phyloP scores from a whole-genome alignment of 2,888 invertebrate species.

The Campoletis raptor region DNA sequence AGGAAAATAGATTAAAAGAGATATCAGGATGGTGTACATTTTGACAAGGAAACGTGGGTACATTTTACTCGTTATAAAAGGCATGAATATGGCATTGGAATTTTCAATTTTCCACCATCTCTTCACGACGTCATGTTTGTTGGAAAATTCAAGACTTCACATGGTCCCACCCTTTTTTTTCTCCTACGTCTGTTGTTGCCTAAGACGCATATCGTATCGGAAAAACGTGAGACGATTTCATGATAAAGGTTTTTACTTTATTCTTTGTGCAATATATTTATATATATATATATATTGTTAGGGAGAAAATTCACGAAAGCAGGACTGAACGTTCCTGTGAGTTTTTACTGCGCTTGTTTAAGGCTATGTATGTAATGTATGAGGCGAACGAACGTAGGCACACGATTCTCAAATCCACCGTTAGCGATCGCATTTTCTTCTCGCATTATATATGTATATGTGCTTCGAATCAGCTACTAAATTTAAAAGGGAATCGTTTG shows the following conservation, averaged over 20 bases:
- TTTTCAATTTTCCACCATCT: slow-evolving; percentile 48
- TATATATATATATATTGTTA: not conserved
- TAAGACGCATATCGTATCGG: slow-evolving; percentile 75
- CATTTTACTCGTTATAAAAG: too few relatives aligned
- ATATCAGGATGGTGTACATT: not conserved
- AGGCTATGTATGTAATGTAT: slow-evolving; percentile 8
- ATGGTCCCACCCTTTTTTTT: slow-evolving; percentile 11
- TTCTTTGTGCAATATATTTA: slow-evolving; percentile 18
- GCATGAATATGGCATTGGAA: slow-evolving; percentile 36
- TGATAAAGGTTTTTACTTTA: slow-evolving; percentile 60
- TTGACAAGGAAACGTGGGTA: slow-evolving; percentile 1
- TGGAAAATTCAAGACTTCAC: slow-evolving; percentile 53
- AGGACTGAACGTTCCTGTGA: slow-evolving; percentile 31
- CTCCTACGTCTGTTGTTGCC: slow-evolving; percentile 61
- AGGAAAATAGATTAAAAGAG: not conserved
- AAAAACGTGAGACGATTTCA: slow-evolving; percentile 76
- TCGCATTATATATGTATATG: slow-evolving; percentile 20
- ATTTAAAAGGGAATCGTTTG: slow-evolving; percentile 47
- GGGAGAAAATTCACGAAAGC: not conserved
- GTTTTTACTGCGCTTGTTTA: slow-evolving; percentile 26
- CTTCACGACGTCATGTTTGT: slow-evolving; percentile 24
- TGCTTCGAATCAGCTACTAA: slow-evolving; percentile 32
- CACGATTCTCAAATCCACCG: not conserved
- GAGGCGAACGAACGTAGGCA: not conserved
- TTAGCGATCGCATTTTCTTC: slow-evolving; percentile 28